Base-by-base conservation (phyloP, 2,888 invertebrate species). In the Homarus gammarus region DNA sequence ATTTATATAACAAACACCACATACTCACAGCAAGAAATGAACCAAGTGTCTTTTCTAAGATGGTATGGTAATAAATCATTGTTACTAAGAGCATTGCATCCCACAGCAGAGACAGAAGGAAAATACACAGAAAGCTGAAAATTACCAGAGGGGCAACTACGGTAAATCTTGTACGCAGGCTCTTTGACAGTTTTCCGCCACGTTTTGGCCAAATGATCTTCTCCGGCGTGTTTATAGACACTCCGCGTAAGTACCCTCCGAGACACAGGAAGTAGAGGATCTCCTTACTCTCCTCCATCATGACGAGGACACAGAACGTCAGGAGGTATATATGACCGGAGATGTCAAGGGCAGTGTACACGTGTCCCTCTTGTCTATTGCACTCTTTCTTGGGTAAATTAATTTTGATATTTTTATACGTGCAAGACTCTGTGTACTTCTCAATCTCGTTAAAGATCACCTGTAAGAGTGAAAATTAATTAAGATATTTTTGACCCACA, bases 241-340 rank as follows among this genome's bases (percentile, higher is more conserved):
- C 77, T 40, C 68, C 83, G 31, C 49, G 44, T 27, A 78, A 44
- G 40, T 51, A 36, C 40, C 49, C 51, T 40, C 86, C 73, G 12
- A 91, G 87, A 12, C 78, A 40, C 64, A 91, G 75, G 33, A 81
- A 88, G 51, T 90, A 82, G 10, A 84, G 33, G 2, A 90, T 79
- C 1, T 84, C 89, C 40, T 89, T 90, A 38, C 90, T 86, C 68
- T 91, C 91, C 44, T 90, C 90, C 90, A 91, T 91, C 49, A 91
- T 61, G 0, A 87, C 72, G 27, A 91, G 44, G 18, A 90, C 85
- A 77, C 91, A 91, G 83, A 88, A 91, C 12, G 64, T 82, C 72
- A 90, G 49, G 18, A 91, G 83, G 61, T 72, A 91, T 10, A 88
- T 75, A 72, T 91, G 91, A 31, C 91, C 91, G 18, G 91, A 91